phyloP scores from a whole-genome alignment of 2,888 invertebrate genomes.

The Synanthedon vespiformis region DNA sequence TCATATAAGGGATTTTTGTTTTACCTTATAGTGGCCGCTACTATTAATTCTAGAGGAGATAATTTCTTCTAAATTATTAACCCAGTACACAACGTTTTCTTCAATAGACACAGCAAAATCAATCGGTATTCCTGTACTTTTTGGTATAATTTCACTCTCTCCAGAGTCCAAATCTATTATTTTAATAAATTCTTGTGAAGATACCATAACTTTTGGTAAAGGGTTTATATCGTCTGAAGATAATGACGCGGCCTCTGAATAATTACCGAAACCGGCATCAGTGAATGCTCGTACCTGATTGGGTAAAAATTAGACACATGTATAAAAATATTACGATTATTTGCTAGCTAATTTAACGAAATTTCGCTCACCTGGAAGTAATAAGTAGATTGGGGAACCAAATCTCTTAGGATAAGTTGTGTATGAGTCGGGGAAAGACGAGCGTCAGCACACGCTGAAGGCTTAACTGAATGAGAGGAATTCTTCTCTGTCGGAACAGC shows the following conservation, averaged over 20 bases:
- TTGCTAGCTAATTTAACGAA: background rate
- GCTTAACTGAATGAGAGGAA: slow-evolving; percentile 26
- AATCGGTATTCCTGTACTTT: slow-evolving; percentile 76
- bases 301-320: background rate
- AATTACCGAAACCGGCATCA: slow-evolving; percentile 79
- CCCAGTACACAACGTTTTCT: slow-evolving; percentile 84
- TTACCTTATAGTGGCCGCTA: slow-evolving; percentile 58
- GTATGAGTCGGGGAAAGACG: slow-evolving; percentile 58
- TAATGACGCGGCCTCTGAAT: slow-evolving; percentile 72
- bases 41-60: slow-evolving; percentile 73
- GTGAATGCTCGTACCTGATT: slow-evolving; percentile 84
- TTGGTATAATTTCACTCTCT: slow-evolving; percentile 69
- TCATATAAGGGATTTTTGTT: background rate
- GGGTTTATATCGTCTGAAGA: slow-evolving; percentile 79
- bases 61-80: slow-evolving; percentile 80
- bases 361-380: slow-evolving; percentile 70
- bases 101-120: slow-evolving; percentile 77
- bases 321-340: background rate
- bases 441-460: slow-evolving; percentile 68
- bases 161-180: slow-evolving; percentile 82
- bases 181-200: slow-evolving; percentile 78
- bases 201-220: slow-evolving; percentile 81
- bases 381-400: slow-evolving; percentile 74
- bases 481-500: slow-evolving; percentile 24
- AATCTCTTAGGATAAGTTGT: slow-evolving; percentile 69